Evolutionary conservation across 2,113 vertebrate genomes (phyloP).

Genomic region (Pomatostomus ruficeps): DNA sequence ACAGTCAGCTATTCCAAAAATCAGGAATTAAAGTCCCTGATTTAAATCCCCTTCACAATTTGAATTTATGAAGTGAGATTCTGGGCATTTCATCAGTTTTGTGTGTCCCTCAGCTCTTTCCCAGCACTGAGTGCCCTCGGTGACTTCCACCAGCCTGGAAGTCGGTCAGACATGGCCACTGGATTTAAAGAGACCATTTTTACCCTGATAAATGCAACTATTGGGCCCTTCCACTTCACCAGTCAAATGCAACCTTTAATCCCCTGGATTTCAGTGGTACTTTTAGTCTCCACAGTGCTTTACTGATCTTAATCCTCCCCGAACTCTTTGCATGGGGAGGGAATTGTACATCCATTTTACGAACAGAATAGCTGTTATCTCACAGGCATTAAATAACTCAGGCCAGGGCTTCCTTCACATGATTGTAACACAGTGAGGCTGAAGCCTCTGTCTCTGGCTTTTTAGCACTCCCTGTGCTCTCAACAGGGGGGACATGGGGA

Average conservation of each 20-base stretch:
- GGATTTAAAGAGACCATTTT: neutral
- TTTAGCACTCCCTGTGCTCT: neutral
- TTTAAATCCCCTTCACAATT: neutral
- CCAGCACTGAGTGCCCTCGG: neutral
- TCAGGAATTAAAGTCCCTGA: neutral
- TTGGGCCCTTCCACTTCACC: neutral
- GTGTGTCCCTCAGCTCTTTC: neutral
- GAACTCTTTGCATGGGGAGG: neutral
- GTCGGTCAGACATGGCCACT: neutral
- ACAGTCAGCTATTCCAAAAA: neutral
- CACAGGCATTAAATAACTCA: neutral
- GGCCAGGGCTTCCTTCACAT: neutral
- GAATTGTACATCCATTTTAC: neutral
- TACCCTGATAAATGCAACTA: neutral
- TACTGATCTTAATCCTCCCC: neutral
- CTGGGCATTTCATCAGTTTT: neutral
- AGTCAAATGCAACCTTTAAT: neutral
- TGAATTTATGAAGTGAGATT: neutral
- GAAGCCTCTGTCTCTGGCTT: neutral
- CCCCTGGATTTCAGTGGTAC: neutral
- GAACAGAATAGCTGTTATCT: neutral
- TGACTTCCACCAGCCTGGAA: neutral
- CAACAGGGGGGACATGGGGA: rapidly evolving
- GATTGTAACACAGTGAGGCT: neutral
- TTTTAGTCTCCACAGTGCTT: neutral